Conservation (phyloP, 1,140 invertebrate genomes). For the Myzus persicae region DNA sequence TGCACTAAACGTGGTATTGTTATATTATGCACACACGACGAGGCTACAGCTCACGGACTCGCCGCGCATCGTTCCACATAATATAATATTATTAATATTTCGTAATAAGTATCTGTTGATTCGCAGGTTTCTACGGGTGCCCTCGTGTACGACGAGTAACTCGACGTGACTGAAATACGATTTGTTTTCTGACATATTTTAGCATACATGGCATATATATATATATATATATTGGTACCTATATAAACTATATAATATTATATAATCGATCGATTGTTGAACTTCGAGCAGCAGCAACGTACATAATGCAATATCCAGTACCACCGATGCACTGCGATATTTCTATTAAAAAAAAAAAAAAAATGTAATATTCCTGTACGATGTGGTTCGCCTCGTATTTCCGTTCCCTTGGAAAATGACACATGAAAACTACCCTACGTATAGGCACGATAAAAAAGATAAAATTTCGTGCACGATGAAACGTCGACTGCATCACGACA, state of each 20-base stretch:
- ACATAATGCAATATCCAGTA: not conserved
- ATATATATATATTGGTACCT: too few species aligned
- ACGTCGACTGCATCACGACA: not conserved
- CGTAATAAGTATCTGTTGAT: conserved; percentile 4
- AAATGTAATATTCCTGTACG: not conserved
- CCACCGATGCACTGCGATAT: not conserved
- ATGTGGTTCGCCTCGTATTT: not conserved
- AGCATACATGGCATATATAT: not conserved
- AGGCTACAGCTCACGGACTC: not conserved
- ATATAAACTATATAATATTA: too few species aligned
- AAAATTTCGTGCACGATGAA: not conserved
- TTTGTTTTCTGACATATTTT: not conserved
- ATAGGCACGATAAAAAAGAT: not conserved
- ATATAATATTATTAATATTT: not conserved
- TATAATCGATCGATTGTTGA: not conserved
- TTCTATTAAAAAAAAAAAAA: not conserved
- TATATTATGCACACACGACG: not conserved
- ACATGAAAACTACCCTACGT: not conserved
- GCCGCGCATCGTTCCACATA: not conserved
- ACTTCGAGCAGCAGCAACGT: not conserved
- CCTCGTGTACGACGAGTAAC: not conserved
- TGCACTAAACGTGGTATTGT: not conserved
- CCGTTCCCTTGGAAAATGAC: not conserved
- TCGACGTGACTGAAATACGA: not conserved
- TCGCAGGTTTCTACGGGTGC: not conserved